Percentiles rank a stretch among this genome's conserved stretches.
phyloP scores from a whole-genome alignment of 2,113 vertebrate genomes.

The Cyprinodon brontotheroides region DNA sequence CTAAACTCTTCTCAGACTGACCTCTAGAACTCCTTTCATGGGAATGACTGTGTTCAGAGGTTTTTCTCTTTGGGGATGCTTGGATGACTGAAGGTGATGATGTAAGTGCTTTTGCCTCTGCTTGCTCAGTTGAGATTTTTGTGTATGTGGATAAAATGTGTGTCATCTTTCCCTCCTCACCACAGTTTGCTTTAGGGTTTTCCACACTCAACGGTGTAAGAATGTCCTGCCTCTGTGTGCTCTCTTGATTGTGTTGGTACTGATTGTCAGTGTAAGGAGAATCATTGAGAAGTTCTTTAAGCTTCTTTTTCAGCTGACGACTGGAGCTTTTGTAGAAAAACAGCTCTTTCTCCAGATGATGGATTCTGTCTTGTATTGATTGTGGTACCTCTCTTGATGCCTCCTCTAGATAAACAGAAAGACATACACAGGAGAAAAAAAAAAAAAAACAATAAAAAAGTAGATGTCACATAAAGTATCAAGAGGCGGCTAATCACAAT shows the following conservation, averaged over 20 bases:
- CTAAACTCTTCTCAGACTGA: conserved; percentile 48
- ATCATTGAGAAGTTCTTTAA: conserved; percentile 76
- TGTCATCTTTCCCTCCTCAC: conserved; percentile 20
- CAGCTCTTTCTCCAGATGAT: conserved; percentile 89
- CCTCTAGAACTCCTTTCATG: conserved; percentile 24
- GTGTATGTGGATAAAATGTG: conserved; percentile 32
- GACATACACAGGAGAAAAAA: conserved; percentile 2
- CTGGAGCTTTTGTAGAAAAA: conserved; percentile 93
- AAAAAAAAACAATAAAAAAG: conserved; percentile 6
- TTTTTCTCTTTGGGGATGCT: conserved; percentile 2
- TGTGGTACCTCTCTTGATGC: conserved; percentile 71
- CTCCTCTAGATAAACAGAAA: conserved; percentile 72
- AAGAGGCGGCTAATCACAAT: fast-evolving
- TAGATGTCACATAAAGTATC: not conserved
- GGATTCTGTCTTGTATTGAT: conserved; percentile 80
- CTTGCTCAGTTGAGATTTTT: conserved; percentile 37
- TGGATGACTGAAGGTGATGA: conserved; percentile 17
- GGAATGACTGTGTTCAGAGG: not conserved
- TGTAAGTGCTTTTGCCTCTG: not conserved
- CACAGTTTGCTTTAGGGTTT: conserved; percentile 1
- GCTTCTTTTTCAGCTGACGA: conserved; percentile 87
- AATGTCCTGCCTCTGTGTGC: conserved; percentile 17
- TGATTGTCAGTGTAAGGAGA: conserved; percentile 40
- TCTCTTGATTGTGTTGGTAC: conserved; percentile 7
- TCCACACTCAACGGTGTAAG: not conserved